Conservation (phyloP, 1,140 invertebrate species). For the honey bee (Apis mellifera) region Amel_HAv3.1 CM009931.2:672501-673000, state of each 20-base stretch:
- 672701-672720: too few relatives aligned
- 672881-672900: conserved; percentile 73
- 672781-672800: too few relatives aligned
- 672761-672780: too few relatives aligned
- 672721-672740: too few relatives aligned
- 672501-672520: conserved; percentile 7
- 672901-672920: conserved; percentile 65
- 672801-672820: background rate
- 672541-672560: conserved; percentile 30
- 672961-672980: conserved; percentile 77
- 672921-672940: conserved; percentile 76
- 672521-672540: conserved; percentile 29
- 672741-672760: too few relatives aligned
- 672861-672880: conserved; percentile 76
- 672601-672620: too few relatives aligned
- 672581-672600: background rate
- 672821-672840: conserved; percentile 1
- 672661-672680: too few relatives aligned
- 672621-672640: too few relatives aligned
- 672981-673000: conserved; percentile 69
- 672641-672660: too few relatives aligned
- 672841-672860: conserved; percentile 26
- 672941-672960: conserved; percentile 79
- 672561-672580: conserved; percentile 7
- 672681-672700: too few relatives aligned